Evolutionary conservation across 1,140 invertebrate species (phyloP).

Genomic region (Anthonomus grandis): DNA sequence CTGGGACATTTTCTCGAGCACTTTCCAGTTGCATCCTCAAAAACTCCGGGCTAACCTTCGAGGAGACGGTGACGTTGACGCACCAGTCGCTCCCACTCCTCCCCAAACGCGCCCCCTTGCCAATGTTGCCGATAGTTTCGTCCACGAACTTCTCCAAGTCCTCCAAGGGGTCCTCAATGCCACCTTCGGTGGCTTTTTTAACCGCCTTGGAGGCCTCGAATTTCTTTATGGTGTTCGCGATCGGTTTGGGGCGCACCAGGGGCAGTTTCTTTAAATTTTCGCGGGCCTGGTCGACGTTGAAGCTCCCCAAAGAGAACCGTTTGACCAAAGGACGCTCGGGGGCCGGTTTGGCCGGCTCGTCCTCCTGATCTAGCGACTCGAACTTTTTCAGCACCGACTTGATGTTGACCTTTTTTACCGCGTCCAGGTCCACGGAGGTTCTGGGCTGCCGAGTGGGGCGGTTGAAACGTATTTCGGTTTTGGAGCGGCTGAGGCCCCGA

Average conservation of each 20-base stretch:
- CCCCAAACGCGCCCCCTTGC: constrained; percentile 5
- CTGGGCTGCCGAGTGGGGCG: constrained; percentile 25
- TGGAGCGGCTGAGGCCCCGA: constrained; percentile 36
- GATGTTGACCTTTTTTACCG: constrained; percentile 44
- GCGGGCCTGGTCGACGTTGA: background rate
- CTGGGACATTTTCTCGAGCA: background rate
- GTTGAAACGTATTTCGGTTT: constrained; percentile 43
- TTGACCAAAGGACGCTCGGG: constrained; percentile 24
- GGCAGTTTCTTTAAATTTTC: background rate
- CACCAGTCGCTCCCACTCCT: constrained; percentile 32
- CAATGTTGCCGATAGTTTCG: constrained; percentile 25
- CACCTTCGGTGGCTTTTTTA: constrained; percentile 6
- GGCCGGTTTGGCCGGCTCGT: background rate
- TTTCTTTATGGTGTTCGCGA: constrained; percentile 24
- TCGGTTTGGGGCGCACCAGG: constrained; percentile 21
- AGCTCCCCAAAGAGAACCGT: constrained; percentile 25
- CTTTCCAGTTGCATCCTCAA: constrained; percentile 13
- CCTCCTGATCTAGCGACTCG: constrained; percentile 36
- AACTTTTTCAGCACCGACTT: constrained; percentile 45
- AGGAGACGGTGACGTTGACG: constrained; percentile 34
- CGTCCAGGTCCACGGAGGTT: constrained; percentile 44
- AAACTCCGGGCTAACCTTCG: constrained; percentile 29
- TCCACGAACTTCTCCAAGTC: constrained; percentile 38
- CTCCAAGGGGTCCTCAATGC: constrained; percentile 29
- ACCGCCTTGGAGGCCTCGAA: constrained; percentile 18